A percentile compares a stretch with the other conserved stretches of the same genome.
These are phyloP conservation scores for Pammene aurita DNA, from an alignment of 2,888 invertebrate genomes.

Conservation along the genomic window DNA sequence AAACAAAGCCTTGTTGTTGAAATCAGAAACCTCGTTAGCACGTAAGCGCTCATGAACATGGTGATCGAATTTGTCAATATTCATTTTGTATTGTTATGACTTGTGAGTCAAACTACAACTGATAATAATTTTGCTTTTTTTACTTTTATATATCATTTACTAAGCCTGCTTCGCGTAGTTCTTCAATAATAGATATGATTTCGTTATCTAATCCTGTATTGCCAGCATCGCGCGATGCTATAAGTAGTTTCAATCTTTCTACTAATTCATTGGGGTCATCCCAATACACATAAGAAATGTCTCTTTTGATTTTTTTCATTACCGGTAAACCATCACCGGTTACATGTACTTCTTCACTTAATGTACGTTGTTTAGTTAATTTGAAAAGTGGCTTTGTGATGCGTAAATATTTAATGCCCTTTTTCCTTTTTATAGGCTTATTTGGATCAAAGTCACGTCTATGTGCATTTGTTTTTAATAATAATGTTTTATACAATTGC, in stretches of 20 bases:
- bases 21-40: constrained; percentile 7
- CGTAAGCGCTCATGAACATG: constrained; percentile 12
- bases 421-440: no score
- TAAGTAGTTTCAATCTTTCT: background rate
- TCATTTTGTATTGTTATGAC: no score
- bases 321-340: constrained; percentile 10
- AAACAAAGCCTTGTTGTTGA: constrained; percentile 5
- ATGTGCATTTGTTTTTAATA: constrained; percentile 1
- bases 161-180: no score
- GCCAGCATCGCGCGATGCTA: constrained; percentile 2
- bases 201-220: constrained; percentile 4
- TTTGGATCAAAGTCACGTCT: no score
- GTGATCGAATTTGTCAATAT: constrained; percentile 10
- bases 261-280: constrained; percentile 2
- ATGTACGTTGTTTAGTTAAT: constrained; percentile 13
- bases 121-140: background rate
- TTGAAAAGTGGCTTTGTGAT: no score
- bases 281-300: background rate
- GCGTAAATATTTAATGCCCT: no score
- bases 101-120: background rate
- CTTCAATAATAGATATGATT: constrained; percentile 4
- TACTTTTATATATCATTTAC: constrained; percentile 1
- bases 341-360: constrained; percentile 1
- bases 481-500: background rate
- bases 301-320: no score